Conservation (phyloP, 2,888 invertebrate genomes). For the Nephrotoma flavescens region DNA sequence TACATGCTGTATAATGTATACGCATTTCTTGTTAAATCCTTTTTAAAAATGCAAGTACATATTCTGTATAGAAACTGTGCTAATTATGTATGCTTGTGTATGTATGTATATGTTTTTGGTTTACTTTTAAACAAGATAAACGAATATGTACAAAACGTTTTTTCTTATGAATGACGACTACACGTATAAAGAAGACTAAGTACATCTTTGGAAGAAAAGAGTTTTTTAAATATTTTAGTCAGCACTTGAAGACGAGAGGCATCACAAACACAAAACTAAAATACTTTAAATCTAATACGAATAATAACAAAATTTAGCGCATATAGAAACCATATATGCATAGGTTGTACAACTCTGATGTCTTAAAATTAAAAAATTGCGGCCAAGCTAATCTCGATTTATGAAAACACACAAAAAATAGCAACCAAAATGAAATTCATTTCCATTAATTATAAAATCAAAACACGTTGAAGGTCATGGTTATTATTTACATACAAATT, state of each 20-base stretch:
- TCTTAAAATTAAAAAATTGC: not conserved
- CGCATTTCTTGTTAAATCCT: no score
- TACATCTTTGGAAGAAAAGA: not conserved
- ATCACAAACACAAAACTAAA: not conserved
- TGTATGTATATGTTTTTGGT: not conserved
- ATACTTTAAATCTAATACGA: no score
- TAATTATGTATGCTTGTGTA: not conserved
- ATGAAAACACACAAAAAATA: not conserved
- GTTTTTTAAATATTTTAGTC: not conserved
- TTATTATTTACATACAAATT: not conserved
- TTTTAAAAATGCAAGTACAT: no score
- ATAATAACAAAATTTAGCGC: not conserved
- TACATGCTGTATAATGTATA: no score
- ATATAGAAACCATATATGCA: not conserved
- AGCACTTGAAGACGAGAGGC: not conserved
- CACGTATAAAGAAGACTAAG: not conserved
- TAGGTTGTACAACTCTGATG: not conserved
- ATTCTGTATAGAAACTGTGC: not conserved
- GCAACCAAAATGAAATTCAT: not conserved
- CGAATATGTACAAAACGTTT: not conserved
- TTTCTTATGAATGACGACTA: not conserved
- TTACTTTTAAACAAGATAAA: not conserved
- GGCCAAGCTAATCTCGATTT: not conserved
- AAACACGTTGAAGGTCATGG: not conserved
- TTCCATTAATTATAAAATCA: not conserved